These are phyloP conservation scores for Onychomys arenicola DNA, from an alignment of 2,797 vertebrate genomes.

Conservation along the genomic window DNA sequence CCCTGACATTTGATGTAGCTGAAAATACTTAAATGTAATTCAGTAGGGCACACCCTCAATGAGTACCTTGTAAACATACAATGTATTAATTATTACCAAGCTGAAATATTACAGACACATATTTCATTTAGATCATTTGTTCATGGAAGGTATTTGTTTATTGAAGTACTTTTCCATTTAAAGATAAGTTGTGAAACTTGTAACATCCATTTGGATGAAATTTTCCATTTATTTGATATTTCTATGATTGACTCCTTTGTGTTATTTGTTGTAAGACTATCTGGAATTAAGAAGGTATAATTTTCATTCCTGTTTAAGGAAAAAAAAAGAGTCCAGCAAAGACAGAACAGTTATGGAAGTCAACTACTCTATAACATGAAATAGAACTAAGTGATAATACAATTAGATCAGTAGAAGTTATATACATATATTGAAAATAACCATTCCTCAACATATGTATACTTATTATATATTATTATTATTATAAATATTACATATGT, in stretches of 20 bases:
- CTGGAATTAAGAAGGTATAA: background rate
- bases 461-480: background rate
- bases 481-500: background rate
- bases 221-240: slow-evolving; percentile 37
- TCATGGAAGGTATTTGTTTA: background rate
- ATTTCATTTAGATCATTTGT: background rate
- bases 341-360: background rate
- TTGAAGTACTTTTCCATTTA: background rate
- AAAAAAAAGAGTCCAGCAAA: background rate
- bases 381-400: background rate
- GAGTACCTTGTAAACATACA: background rate
- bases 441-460: background rate
- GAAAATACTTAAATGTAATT: background rate
- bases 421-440: background rate
- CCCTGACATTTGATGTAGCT: slow-evolving; percentile 30
- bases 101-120: background rate
- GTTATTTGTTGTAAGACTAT: background rate
- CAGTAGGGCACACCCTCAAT: background rate
- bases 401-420: background rate
- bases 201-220: background rate
- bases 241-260: background rate
- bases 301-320: background rate
- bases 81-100: background rate
- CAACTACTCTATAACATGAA: background rate
- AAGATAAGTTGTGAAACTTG: slow-evolving; percentile 25